Base-by-base conservation (phyloP, 2,113 vertebrate species). In the Xiphophorus hellerii region DNA sequence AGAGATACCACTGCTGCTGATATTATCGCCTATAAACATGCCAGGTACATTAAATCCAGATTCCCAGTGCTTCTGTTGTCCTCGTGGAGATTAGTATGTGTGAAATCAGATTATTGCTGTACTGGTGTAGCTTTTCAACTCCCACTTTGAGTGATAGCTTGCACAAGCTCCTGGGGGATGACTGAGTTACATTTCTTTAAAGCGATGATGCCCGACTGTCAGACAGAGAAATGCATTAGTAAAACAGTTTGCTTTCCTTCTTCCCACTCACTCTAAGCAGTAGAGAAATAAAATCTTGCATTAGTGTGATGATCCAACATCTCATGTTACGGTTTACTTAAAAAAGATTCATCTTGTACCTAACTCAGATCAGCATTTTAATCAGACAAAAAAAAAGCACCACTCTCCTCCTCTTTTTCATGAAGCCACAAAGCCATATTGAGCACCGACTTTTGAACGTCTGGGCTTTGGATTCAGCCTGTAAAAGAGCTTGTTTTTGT, bases 141-240 rank as follows among this genome's bases (percentile, higher is more conserved):
- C 76, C 80, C 58, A 22, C 8, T 63, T 80, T 90, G 89, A 92
- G 80, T 87, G 86, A 90, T 89, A 25, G 83, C 76, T 82, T 79
- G 83, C 89, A 85, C 82, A 73, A 69, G 82, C 67, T 84, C 86
- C 89, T 80, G 74, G 73, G 87, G 81, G 84, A 86, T 78, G 83
- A 85, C 74, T 77, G 84, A 88, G 83, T 69, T 86, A 77, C 80
- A 69, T 83, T 83, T 83, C 80, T 81, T 90, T 89, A 83, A 90
- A 87, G 85, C 35, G 25, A 68, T 77, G 80, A 87, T 82, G 81
- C 86, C 75, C 84, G 86, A 48, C 83, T 85, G 85, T 90, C 79
- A 87, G 81, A 79, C 73, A 51, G 69, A 78, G 69, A 88, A 85
- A 61, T 30, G 80, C 69, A 85, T 81, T 77, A 78, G 73, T 84